These are phyloP conservation scores for Notamacropus eugenii DNA, from an alignment of 2,797 vertebrate species.

Conservation along the genomic window DNA sequence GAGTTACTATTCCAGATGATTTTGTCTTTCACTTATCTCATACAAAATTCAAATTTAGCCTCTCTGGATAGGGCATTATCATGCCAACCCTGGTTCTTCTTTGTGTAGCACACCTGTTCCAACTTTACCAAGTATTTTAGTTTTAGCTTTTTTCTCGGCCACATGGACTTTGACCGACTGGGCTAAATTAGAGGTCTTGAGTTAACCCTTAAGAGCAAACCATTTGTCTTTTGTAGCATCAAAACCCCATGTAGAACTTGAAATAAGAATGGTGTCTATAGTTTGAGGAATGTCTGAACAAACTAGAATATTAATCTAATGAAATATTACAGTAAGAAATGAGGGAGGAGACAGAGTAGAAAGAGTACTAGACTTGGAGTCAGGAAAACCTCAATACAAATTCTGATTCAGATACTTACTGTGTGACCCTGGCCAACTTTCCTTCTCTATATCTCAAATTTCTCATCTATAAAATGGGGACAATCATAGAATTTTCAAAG, in stretches of 20 bases:
- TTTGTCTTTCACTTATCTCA: background rate
- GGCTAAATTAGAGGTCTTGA: too few species aligned
- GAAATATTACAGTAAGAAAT: background rate
- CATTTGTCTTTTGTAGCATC: too few species aligned
- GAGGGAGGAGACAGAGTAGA: background rate
- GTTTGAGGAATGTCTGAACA: background rate
- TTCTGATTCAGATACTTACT: background rate
- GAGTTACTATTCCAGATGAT: background rate
- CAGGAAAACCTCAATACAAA: background rate
- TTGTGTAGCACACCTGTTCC: background rate
- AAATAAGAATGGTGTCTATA: background rate
- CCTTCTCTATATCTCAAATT: background rate
- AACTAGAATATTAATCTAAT: background rate
- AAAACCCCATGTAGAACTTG: background rate
- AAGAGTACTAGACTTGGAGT: background rate
- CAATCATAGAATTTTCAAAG: background rate
- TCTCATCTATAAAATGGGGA: background rate
- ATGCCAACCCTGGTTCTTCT: background rate
- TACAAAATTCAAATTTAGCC: background rate
- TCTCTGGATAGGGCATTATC: background rate
- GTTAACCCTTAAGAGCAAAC: too few species aligned
- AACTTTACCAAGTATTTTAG: background rate
- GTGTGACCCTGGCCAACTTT: background rate
- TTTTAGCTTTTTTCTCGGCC: background rate
- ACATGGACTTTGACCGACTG: too few species aligned